phyloP scores from a whole-genome alignment of 1,140 invertebrate species.

The Oedothorax gibbosus region DNA sequence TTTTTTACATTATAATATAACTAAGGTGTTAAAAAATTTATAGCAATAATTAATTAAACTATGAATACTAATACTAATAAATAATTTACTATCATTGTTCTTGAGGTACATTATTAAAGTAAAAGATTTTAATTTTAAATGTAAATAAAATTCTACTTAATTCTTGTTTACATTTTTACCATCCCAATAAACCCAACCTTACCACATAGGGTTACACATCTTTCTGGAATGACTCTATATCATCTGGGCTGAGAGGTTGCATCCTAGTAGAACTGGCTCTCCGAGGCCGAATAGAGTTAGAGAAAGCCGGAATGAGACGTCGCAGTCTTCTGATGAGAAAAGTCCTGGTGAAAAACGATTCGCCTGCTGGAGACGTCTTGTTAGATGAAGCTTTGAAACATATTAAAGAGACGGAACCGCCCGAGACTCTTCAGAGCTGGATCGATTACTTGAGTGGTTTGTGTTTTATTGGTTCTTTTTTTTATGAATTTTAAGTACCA shows the following conservation, averaged over 20 bases:
- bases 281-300: constrained; percentile 93
- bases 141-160: neutral
- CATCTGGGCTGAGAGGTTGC: constrained; percentile 96
- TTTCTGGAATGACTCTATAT: constrained; percentile 99
- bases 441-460: constrained; percentile 99
- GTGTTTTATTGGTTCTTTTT: neutral
- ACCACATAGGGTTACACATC: constrained; percentile 94
- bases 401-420: constrained; percentile 96
- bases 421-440: constrained; percentile 98
- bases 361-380: constrained; percentile 96
- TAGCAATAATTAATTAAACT: neutral
- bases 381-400: constrained; percentile 99
- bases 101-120: neutral
- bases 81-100: neutral
- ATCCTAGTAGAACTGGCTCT: constrained; percentile 97
- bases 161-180: neutral
- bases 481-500: neutral
- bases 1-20: too few species aligned
- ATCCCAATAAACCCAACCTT: constrained; percentile 30
- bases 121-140: neutral
- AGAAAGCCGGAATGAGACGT: constrained; percentile 95
- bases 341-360: constrained; percentile 81
- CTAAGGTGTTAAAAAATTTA: neutral
- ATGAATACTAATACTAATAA: too few species aligned
- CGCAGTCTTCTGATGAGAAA: constrained; percentile 88